Evolutionary conservation across 2,888 invertebrate species (phyloP), one percentile per base, ranked within the genome.

Genomic region (Pseudococcus longispinus): DNA sequence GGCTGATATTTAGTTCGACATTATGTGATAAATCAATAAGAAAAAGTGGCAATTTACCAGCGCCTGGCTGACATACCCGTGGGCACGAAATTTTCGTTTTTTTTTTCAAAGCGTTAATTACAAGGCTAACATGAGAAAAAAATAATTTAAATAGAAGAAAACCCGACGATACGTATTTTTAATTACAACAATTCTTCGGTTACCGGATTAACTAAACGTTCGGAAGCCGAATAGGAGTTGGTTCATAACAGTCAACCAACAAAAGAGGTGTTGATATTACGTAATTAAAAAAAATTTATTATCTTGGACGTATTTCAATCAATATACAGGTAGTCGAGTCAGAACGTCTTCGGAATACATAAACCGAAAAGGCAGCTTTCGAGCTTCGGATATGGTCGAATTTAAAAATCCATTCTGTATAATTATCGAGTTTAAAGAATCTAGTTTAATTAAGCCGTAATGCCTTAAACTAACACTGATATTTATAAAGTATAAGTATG

Each of bases 371-470:
- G 51, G 23, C n/a, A 55, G 23, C 55, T 55, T 46, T 15, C n/a
- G 51, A 51, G 51, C 51, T 51, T 51, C 60, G 20, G 29, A 70
- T 29, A 65, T 65, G 11, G 60, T 51, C 55, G 65, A 26, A 65
- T 29, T 80, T 11, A 42, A 80, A 60, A 80, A 42, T 80, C 9
- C 77, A 80, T 80, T 42, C 77, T 11, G 20, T 74, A 29, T 80
- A 80, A 80, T 80, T 80, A 80, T 80, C 77, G 77, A 80, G 77
- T 80, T 80, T 80, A 42, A 80, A 80, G 77, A 80, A 80, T 80
- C 77, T 80, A 80, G 77, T 80, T 80, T 80, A 80, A 80, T 80
- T 80, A 80, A 80, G 77, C 77, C 77, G 77, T 80, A 80, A 80
- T 80, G 42, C 77, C 77, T 80, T 42, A 80, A 80, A 80, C 77